Conservation (phyloP, 1,140 invertebrate species). For the Cephus cinctus region DNA sequence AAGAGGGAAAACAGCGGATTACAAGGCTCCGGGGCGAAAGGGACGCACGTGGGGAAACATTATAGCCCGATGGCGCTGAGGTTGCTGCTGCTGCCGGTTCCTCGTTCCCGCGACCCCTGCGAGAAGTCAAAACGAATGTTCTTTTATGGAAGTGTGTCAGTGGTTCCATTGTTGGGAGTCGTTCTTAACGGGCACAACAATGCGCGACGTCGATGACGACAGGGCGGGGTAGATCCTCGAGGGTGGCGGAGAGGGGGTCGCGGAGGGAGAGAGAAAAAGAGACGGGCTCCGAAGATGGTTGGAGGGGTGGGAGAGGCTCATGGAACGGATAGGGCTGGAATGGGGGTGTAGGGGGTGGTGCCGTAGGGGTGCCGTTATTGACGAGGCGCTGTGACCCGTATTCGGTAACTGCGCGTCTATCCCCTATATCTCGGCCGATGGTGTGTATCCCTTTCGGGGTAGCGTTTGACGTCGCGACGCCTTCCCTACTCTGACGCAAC, state of each 20-base stretch:
- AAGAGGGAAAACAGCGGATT: not conserved
- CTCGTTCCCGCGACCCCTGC: no score
- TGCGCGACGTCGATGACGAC: not conserved
- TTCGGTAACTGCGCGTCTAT: constrained; percentile 26
- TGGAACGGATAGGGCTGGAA: not conserved
- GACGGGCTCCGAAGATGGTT: constrained; percentile 4
- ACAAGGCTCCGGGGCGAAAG: no score
- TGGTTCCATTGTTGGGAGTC: constrained; percentile 22
- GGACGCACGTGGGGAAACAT: no score
- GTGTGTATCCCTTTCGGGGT: constrained; percentile 14
- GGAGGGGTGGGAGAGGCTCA: not conserved
- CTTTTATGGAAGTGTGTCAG: constrained; percentile 22
- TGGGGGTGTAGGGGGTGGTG: constrained; percentile 15
- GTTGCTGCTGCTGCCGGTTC: no score
- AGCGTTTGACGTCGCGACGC: not conserved
- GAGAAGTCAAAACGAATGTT: no score
- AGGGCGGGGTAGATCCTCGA: not conserved
- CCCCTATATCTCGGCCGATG: constrained; percentile 9
- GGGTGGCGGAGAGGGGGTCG: not conserved
- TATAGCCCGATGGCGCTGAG: no score
- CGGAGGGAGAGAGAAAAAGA: not conserved
- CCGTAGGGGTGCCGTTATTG: constrained; percentile 27
- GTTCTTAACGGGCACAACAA: constrained; percentile 16
- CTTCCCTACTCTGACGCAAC: no score
- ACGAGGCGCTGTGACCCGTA: constrained; percentile 29